A percentile compares a stretch with the other conserved stretches of the same genome.
These are phyloP conservation scores for Thrips palmi DNA, from an alignment of 1,140 invertebrate genomes.

Conservation along the genomic window DNA sequence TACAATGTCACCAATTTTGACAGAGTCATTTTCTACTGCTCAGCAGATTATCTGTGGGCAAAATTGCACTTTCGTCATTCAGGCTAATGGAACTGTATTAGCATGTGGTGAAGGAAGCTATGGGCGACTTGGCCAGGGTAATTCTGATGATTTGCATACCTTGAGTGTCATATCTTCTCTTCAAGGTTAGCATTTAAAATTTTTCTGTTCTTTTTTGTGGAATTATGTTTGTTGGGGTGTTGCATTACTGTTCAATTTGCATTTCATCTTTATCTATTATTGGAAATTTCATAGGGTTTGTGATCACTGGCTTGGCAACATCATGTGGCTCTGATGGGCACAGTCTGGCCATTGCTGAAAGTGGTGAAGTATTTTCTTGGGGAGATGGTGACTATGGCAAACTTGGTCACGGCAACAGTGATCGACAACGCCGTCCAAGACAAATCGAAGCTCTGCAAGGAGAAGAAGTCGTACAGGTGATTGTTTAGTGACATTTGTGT, in stretches of 20 bases:
- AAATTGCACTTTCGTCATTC: slow-evolving; percentile 39
- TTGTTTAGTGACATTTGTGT: not conserved
- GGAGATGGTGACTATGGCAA: slow-evolving; percentile 42
- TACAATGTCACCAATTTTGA: slow-evolving; percentile 21
- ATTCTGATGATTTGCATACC: slow-evolving; percentile 37
- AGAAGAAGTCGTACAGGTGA: slow-evolving; percentile 38
- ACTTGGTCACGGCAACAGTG: slow-evolving; percentile 46
- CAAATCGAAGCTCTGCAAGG: slow-evolving; percentile 45
- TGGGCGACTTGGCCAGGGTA: slow-evolving; percentile 36
- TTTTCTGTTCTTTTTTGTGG: not conserved
- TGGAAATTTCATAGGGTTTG: slow-evolving; percentile 30
- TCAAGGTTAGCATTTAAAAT: slow-evolving; percentile 28
- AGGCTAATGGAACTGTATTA: slow-evolving; percentile 33
- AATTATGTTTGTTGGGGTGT: not conserved
- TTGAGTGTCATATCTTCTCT: slow-evolving; percentile 41
- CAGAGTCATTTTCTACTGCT: slow-evolving; percentile 28
- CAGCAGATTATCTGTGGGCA: slow-evolving; percentile 43
- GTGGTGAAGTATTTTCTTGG: slow-evolving; percentile 39
- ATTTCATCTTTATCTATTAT: slow-evolving; percentile 5
- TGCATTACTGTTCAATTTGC: not conserved
- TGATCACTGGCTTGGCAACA: slow-evolving; percentile 39
- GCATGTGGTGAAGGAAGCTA: slow-evolving; percentile 39
- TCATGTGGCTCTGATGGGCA: slow-evolving; percentile 44
- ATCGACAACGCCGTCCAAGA: slow-evolving; percentile 38
- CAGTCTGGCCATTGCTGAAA: slow-evolving; percentile 35